Conservation (phyloP, 2,113 vertebrate species). For the Corynorhinus townsendii region DNA sequence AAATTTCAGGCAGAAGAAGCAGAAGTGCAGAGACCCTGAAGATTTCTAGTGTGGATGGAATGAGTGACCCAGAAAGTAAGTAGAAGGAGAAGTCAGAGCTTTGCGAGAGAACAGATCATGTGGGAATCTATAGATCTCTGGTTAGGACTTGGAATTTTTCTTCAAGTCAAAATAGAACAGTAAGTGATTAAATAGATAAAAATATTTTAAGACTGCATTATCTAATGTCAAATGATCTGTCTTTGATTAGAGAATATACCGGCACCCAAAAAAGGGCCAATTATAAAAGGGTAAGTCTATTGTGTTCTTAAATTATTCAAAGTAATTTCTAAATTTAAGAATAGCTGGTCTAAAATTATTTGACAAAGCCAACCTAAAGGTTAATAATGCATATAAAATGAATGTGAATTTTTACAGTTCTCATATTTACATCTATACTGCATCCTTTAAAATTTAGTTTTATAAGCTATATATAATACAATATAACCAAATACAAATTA, state of each 20-base stretch:
- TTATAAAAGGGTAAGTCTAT: constrained; percentile 16
- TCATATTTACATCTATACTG: background rate
- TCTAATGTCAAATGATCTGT: background rate
- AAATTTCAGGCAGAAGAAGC: background rate
- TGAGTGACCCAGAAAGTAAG: background rate
- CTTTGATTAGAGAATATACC: background rate
- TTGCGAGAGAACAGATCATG: rapidly evolving
- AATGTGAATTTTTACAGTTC: background rate
- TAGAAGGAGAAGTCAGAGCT: background rate
- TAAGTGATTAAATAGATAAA: background rate
- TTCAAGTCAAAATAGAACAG: background rate
- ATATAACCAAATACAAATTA: background rate
- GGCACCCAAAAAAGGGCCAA: background rate
- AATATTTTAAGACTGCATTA: background rate
- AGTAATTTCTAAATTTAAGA: constrained; percentile 17
- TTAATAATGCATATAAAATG: background rate
- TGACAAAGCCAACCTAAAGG: constrained; percentile 13
- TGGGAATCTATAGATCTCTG: background rate
- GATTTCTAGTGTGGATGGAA: too few species aligned
- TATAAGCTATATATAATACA: background rate
- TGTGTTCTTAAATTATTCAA: constrained; percentile 20
- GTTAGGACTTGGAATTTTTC: background rate
- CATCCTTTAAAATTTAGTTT: background rate
- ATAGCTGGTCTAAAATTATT: constrained; percentile 4
- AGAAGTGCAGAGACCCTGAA: background rate